phyloP scores from a whole-genome alignment of 2,113 vertebrate species.

The Mus pahari region DNA sequence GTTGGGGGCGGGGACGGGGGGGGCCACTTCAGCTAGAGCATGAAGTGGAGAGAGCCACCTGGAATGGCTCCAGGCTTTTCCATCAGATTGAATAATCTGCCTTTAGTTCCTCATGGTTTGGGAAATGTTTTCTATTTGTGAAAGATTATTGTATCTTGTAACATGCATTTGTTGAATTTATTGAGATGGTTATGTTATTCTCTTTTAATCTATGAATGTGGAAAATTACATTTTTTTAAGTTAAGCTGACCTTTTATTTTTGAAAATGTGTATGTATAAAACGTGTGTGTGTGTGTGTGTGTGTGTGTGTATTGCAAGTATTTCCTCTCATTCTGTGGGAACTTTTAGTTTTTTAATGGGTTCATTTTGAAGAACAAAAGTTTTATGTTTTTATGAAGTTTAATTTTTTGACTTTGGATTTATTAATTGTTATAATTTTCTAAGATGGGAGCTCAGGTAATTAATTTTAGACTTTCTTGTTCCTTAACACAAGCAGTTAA shows the following conservation, averaged over 20 bases:
- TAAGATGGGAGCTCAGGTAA: neutral
- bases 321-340: neutral
- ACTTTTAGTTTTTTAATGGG: neutral
- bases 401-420: neutral
- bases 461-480: neutral
- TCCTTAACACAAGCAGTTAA: neutral
- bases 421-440: neutral
- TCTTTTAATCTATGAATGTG: neutral
- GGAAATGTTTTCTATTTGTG: neutral
- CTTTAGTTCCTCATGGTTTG: neutral
- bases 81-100: neutral
- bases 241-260: neutral
- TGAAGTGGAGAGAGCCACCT: neutral
- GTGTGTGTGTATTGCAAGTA: neutral
- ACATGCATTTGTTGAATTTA: slow-evolving; percentile 8
- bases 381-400: neutral
- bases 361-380: slow-evolving; percentile 12
- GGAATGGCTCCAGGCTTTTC: neutral
- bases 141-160: neutral
- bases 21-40: neutral
- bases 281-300: neutral
- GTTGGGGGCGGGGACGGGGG: too few relatives aligned
- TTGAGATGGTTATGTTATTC: neutral
- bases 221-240: neutral
- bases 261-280: neutral